Evolutionary conservation across 2,888 invertebrate species (phyloP).

Genomic region (Brachylomia viminalis): DNA sequence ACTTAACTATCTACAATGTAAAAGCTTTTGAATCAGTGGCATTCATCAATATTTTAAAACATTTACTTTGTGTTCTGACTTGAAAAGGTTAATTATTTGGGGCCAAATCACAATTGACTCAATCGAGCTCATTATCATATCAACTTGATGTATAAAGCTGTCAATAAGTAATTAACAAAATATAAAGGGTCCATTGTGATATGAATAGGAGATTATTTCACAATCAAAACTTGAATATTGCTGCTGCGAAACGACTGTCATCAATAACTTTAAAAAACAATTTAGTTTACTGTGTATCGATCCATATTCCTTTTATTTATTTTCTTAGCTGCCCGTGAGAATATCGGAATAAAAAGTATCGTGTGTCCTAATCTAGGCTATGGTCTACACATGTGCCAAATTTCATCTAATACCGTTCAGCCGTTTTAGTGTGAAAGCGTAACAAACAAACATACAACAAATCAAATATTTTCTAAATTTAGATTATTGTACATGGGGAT

Average conservation of each 20-base stretch:
- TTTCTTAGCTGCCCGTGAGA: no score
- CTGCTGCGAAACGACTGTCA: not conserved
- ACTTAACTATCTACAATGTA: conserved; percentile 1
- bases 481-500: no score
- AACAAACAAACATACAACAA: no score
- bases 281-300: not conserved
- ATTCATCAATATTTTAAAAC: conserved; percentile 10
- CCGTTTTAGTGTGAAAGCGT: no score
- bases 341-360: no score
- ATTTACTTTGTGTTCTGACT: conserved; percentile 7
- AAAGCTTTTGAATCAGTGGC: not conserved
- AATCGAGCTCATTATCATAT: conserved; percentile 33
- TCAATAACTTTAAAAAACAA: no score
- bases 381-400: no score
- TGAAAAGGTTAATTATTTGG: conserved; percentile 27
- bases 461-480: no score
- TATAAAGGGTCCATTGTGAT: not conserved
- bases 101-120: conserved; percentile 21
- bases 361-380: no score
- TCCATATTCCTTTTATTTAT: not conserved
- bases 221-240: not conserved
- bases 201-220: not conserved
- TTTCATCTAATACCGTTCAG: no score
- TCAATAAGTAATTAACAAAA: not conserved
- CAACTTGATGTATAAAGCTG: not conserved